phyloP scores from a whole-genome alignment of 2,888 invertebrate species.

The Athalia rosae region DNA sequence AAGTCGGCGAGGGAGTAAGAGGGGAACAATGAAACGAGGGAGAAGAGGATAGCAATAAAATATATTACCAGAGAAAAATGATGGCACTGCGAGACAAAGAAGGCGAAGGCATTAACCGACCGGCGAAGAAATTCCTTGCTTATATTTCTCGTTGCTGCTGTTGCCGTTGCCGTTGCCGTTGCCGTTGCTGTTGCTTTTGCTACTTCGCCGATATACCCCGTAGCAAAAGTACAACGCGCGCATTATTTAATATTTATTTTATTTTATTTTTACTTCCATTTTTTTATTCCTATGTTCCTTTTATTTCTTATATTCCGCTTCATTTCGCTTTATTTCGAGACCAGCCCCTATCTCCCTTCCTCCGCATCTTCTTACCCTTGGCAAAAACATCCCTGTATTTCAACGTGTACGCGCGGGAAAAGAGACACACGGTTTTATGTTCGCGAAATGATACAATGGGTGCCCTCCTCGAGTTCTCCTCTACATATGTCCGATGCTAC shows the following conservation, averaged over 20 bases:
- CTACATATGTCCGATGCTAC: too few species aligned
- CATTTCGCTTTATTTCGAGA: conserved; percentile 31
- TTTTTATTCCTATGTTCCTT: conserved; percentile 1
- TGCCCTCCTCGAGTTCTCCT: too few species aligned
- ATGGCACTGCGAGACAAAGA: conserved; percentile 17
- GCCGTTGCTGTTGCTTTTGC: background rate
- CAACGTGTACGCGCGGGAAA: background rate
- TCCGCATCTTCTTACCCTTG: background rate
- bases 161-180: background rate
- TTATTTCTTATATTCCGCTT: conserved; percentile 46
- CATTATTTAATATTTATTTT: conserved; percentile 8
- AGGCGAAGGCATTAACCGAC: conserved; percentile 41
- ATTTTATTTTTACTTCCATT: conserved; percentile 15
- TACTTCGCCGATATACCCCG: background rate
- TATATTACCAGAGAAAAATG: conserved; percentile 62
- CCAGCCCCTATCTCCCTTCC: conserved; percentile 46
- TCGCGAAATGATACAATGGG: too few species aligned
- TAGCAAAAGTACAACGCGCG: background rate
- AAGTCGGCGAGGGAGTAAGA: conserved; percentile 50
- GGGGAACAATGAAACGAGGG: conserved; percentile 50
- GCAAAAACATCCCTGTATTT: background rate
- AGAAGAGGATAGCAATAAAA: conserved; percentile 64
- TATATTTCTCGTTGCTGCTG: conserved; percentile 5
- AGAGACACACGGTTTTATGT: background rate
- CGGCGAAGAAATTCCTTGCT: conserved; percentile 35